A percentile compares a stretch with the other conserved stretches of the same genome.
Conservation (phyloP, 2,888 invertebrate species). For the Protonemura montana region DNA sequence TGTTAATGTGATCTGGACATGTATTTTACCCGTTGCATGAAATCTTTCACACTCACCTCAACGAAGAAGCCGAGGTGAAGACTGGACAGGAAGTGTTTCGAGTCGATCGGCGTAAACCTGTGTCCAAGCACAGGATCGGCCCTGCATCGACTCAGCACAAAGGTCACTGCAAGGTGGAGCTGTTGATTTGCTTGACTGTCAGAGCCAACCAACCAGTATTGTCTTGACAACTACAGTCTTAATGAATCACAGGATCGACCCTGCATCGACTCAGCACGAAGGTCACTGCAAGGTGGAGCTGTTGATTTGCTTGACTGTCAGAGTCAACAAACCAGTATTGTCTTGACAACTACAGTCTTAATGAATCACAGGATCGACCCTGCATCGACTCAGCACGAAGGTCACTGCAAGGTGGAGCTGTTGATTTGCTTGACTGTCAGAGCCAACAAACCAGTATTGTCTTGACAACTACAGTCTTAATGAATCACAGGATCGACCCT, state of each 20-base stretch:
- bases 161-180: background rate
- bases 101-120: background rate
- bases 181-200: too few relatives aligned
- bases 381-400: background rate
- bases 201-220: too few relatives aligned
- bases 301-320: too few relatives aligned
- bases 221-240: too few relatives aligned
- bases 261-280: background rate
- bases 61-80: background rate
- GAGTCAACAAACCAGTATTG: too few relatives aligned
- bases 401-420: background rate
- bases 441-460: too few relatives aligned
- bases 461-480: too few relatives aligned
- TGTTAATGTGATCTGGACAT: too few relatives aligned
- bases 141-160: background rate
- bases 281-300: background rate
- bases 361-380: background rate
- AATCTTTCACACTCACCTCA: background rate
- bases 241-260: background rate
- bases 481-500: background rate
- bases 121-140: background rate
- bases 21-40: too few relatives aligned
- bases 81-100: background rate
- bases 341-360: too few relatives aligned
- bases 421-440: too few relatives aligned